Evolutionary conservation across 2,113 vertebrate genomes (phyloP).

Genomic region (Danionella cerebrum): DNA sequence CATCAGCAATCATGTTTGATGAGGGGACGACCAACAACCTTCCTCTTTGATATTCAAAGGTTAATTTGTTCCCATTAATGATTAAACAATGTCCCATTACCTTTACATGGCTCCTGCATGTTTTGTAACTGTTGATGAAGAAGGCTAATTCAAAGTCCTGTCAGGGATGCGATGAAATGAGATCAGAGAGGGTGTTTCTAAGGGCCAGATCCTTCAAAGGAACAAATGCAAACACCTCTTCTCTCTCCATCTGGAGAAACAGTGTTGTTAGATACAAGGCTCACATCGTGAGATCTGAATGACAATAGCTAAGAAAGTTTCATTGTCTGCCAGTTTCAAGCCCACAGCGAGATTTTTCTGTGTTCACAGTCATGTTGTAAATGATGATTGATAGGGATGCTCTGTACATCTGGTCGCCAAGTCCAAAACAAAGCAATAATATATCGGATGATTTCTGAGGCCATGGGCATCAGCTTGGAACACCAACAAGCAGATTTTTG

Average conservation of each 20-base stretch:
- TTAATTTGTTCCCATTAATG: conserved; percentile 60
- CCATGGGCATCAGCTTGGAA: background rate
- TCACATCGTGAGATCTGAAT: conserved; percentile 27
- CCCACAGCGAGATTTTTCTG: conserved; percentile 5
- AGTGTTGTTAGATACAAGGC: conserved; percentile 31
- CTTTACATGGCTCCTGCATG: conserved; percentile 33
- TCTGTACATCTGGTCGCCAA: background rate
- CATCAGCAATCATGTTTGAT: conserved; percentile 29
- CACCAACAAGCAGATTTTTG: background rate
- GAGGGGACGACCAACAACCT: conserved; percentile 36
- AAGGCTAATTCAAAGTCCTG: conserved; percentile 35
- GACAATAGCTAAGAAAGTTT: conserved; percentile 9
- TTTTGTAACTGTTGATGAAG: conserved; percentile 48
- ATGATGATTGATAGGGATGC: background rate
- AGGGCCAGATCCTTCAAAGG: background rate
- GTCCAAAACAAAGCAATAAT: too few relatives aligned
- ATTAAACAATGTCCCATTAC: conserved; percentile 52
- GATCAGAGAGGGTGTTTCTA: background rate
- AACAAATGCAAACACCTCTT: conserved; percentile 10
- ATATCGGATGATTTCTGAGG: background rate
- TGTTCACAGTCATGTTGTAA: conserved; percentile 3
- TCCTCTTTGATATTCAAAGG: conserved; percentile 55
- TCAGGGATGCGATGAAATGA: background rate
- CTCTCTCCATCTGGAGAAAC: background rate
- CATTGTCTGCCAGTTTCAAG: conserved; percentile 43